Percentiles rank a stretch among this genome's conserved stretches.
Conservation (phyloP, 1,140 invertebrate genomes). For the Holcopasites calliopsidis region DNA sequence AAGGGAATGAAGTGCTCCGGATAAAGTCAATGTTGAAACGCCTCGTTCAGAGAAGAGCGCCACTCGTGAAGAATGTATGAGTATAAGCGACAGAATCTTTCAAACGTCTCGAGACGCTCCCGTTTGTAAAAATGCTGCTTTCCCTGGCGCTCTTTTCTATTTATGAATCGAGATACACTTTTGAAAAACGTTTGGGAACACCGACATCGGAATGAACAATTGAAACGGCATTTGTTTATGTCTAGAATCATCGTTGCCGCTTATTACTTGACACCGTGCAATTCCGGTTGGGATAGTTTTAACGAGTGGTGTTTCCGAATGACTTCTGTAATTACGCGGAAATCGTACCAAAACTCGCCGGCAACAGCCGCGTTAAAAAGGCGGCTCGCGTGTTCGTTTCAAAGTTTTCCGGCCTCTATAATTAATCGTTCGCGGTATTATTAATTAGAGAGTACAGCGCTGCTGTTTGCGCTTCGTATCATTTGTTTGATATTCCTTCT, state of each 20-base stretch:
- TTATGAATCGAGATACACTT: not conserved
- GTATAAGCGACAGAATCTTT: not conserved
- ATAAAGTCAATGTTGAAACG: not conserved
- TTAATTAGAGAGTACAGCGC: slow-evolving; percentile 30
- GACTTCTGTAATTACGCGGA: slow-evolving; percentile 76
- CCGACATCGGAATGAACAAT: not conserved
- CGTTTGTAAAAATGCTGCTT: not conserved
- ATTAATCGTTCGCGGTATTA: slow-evolving; percentile 32
- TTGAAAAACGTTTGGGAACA: not conserved
- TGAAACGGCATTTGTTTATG: not conserved
- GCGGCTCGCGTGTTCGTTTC: not conserved
- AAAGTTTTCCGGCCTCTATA: slow-evolving; percentile 14
- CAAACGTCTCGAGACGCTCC: not conserved
- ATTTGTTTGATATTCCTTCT: not conserved
- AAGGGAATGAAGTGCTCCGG: not conserved
- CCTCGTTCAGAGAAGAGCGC: not conserved
- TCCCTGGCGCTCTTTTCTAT: not conserved
- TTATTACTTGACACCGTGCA: not conserved
- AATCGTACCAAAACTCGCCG: slow-evolving; percentile 69
- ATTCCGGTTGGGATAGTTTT: slow-evolving; percentile 63
- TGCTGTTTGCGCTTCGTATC: slow-evolving; percentile 1
- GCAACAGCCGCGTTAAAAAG: slow-evolving; percentile 59
- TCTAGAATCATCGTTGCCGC: too few species aligned
- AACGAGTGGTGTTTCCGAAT: slow-evolving; percentile 75
- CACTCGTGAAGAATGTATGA: not conserved